Conservation (phyloP, 2,888 invertebrate genomes). For the Phyllotreta striolata region DNA sequence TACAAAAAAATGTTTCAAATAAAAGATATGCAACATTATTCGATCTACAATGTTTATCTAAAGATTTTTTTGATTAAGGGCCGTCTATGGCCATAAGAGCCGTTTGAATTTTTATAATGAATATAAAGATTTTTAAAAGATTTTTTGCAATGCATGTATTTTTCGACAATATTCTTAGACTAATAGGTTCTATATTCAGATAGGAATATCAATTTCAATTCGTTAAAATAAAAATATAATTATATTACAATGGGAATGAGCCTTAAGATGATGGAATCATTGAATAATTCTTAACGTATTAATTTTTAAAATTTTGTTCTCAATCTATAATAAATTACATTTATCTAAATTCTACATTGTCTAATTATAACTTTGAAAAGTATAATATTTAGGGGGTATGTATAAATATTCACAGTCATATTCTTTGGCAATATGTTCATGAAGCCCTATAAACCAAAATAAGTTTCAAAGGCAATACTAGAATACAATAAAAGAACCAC, state of each 20-base stretch:
- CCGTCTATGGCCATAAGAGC: too few relatives aligned
- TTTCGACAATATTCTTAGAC: too few relatives aligned
- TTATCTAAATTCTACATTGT: slow-evolving; percentile 51
- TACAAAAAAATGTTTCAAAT: too few relatives aligned
- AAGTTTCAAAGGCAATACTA: slow-evolving; percentile 23
- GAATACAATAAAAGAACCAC: slow-evolving; percentile 7
- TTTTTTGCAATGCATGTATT: too few relatives aligned
- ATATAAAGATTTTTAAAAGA: too few relatives aligned
- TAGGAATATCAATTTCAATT: slow-evolving; percentile 40
- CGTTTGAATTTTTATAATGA: too few relatives aligned
- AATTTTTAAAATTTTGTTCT: slow-evolving; percentile 44
- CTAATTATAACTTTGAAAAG: slow-evolving; percentile 56
- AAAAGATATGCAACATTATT: too few relatives aligned
- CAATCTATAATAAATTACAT: slow-evolving; percentile 52
- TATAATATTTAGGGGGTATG: slow-evolving; percentile 46
- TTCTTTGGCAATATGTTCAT: slow-evolving; percentile 59
- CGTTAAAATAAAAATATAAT: slow-evolving; percentile 42
- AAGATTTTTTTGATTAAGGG: too few relatives aligned
- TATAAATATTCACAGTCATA: slow-evolving; percentile 61
- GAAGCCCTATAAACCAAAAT: slow-evolving; percentile 47
- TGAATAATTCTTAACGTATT: slow-evolving; percentile 46
- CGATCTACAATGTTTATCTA: too few relatives aligned
- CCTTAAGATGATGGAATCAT: slow-evolving; percentile 45
- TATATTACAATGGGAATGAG: slow-evolving; percentile 39
- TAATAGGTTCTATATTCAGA: slow-evolving; percentile 43